Evolutionary conservation across 2,113 vertebrate species (phyloP).

Genomic region (Sander lucioperca): DNA sequence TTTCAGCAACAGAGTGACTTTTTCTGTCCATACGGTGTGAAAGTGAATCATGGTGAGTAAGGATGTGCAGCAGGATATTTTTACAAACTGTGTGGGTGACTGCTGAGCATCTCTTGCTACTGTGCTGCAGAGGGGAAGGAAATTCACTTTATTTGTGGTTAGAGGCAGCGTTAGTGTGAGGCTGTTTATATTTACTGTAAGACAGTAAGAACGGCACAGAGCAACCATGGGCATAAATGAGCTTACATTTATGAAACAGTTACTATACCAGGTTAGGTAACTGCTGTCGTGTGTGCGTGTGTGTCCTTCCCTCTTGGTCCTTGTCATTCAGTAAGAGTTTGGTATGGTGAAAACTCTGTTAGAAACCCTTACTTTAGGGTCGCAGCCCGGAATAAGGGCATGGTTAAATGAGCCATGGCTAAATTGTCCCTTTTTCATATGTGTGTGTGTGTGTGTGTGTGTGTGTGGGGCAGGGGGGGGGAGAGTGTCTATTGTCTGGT

Average conservation of each 20-base stretch:
- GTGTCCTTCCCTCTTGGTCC: not conserved
- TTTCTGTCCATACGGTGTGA: conserved; percentile 64
- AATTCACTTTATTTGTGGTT: conserved; percentile 56
- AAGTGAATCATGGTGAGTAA: conserved; percentile 71
- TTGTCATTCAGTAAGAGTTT: conserved; percentile 17
- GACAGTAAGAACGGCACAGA: not conserved
- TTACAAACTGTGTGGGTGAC: conserved; percentile 77
- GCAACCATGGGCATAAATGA: not conserved
- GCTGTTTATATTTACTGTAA: conserved; percentile 36
- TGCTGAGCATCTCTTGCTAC: conserved; percentile 54
- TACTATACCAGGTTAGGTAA: not conserved
- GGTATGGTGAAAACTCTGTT: conserved; percentile 26
- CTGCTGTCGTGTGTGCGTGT: conserved; percentile 13
- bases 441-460: conserved; percentile 10
- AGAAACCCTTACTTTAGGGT: conserved; percentile 47
- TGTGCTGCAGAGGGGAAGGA: conserved; percentile 52
- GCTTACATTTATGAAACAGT: conserved; percentile 12
- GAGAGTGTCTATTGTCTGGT: conserved; percentile 70
- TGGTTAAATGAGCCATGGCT: conserved; percentile 67
- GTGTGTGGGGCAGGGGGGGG: not conserved
- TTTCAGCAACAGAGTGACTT: conserved; percentile 68
- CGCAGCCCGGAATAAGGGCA: conserved; percentile 39
- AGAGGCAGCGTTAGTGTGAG: not conserved
- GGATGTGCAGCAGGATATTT: conserved; percentile 72
- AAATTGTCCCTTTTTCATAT: conserved; percentile 54